Evolutionary conservation across 1,140 invertebrate genomes (phyloP).

Genomic region (Cryptotermes secundus): DNA sequence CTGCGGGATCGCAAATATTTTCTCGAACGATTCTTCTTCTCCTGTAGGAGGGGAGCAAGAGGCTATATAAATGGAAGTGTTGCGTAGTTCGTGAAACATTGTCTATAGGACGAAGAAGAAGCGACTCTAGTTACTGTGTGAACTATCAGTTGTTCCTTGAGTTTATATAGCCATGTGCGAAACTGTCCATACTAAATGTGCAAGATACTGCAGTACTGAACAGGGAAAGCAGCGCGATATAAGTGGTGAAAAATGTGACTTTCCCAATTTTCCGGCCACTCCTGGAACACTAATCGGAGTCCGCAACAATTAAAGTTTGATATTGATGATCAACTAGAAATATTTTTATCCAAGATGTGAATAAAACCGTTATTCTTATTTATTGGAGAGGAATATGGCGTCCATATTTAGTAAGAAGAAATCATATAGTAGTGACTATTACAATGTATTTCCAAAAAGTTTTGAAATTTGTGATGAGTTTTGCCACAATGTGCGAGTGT

Average conservation of each 20-base stretch:
- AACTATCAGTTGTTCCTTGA: too few species aligned
- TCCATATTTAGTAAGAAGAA: background rate
- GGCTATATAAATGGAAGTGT: background rate
- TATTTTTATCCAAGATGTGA: background rate
- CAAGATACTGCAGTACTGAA: too few species aligned
- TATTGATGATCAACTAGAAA: background rate
- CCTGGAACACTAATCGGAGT: too few species aligned
- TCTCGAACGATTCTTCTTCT: background rate
- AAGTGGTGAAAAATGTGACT: too few species aligned
- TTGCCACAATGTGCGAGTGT: background rate
- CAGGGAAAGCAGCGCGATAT: too few species aligned
- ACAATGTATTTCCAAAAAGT: background rate
- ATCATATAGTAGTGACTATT: background rate
- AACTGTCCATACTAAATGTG: too few species aligned
- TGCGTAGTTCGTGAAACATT: background rate
- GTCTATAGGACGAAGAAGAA: background rate
- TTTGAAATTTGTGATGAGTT: too few species aligned
- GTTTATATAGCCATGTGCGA: too few species aligned
- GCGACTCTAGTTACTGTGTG: background rate
- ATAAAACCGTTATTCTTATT: background rate
- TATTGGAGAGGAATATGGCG: background rate
- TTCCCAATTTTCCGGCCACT: too few species aligned
- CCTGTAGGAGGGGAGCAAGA: background rate
- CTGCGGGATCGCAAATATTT: background rate
- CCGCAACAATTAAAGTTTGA: too few species aligned